Base-by-base conservation (phyloP, 1,140 invertebrate species). In the Globodera rostochiensis region DNA sequence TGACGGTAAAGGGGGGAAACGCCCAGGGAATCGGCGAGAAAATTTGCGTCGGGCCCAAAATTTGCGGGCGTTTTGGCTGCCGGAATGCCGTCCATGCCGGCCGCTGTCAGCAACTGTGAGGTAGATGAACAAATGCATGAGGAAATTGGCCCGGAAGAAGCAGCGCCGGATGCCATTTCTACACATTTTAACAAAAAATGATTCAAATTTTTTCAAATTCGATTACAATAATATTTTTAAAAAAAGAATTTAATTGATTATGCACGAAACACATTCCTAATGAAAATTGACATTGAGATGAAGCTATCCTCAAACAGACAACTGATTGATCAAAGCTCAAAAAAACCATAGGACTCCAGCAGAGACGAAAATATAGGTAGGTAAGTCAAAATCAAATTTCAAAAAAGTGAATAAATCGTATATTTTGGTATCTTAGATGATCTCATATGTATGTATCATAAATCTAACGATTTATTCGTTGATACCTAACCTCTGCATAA, bases 1-100 rank as follows among this genome's bases (percentile, higher is more conserved):
- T 88, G 87, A n/a, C 85, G 85, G 74, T 88, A 88, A 1, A 89
- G 66, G 1, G 87, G 87, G 4, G 84, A 86, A 36, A 88, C 87
- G 21, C 87, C 87, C 25, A 88, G 70, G 25, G 85, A 74, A 71
- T 88, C 87, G 4, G 87, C 87, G 6, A 88, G 73, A n/a, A 77
- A 71, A 80, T 88, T 88, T 21, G 88, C 87, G 73, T 86, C 87
- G 49, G 77, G 74, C n/a, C 77, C 81, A 21, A 49, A 60, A 46
- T 47, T 82, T 46, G 80, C 80, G 57, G 79, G 79, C 36, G 81
- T 82, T 69, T 80, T 57, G 57, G 81, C 57, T 46, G 64, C 60
- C 70, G 66, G 76, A 67, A 78, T 78, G 46, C 64, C 46, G 49
- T 69, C 49, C 9, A 77, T 47, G 9, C 70, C 76, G 64, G 76